Base-by-base conservation (phyloP, 2,797 vertebrate species). In the Geotria australis region DNA sequence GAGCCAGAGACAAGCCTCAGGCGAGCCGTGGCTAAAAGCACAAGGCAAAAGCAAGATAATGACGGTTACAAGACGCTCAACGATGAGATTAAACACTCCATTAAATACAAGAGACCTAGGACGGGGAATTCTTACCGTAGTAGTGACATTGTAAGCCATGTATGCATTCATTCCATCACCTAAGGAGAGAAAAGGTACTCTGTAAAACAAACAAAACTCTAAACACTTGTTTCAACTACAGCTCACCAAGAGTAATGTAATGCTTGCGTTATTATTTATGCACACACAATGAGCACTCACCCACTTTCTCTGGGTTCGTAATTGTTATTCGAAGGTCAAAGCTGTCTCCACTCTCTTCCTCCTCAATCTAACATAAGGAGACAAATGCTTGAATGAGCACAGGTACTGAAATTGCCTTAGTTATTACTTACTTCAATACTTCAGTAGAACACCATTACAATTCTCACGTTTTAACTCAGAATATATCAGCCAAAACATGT, bases 101-200 rank as follows among this genome's bases (percentile, higher is more conserved):
- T 38, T 38, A 24, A 38, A 38, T 38, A 38, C 24, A 38, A 38
- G 24, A 38, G 3, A 11, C 57, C 10, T 46, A 9, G 13, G 12
- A 53, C 9, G 24, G 24, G 11, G 57, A 7, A n/a, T 24, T 59
- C 69, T 59, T 77, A 98, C 91, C 86, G 85, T 76, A 10, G 89
- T 98, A 48, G 80, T 78, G 8, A 98, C 83, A 75, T 79, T 88
- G 70, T 98, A 98, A 64, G 81, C 84, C 71, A 98, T 85, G 1
- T 93, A 98, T 0, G 91, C 91, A 13, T 80, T 89, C 88, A 98
- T 96, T n/a, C 91, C 89, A 8, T 98, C 91, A 46, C 91, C 91
- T 96, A 56, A 1, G 58, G 0, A 2, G 60, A 46, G 63, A 66
- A 63, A 14, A 57, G 57, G 59, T 59, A 56, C 65, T 47, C 2